A percentile compares a stretch with the other conserved stretches of the same genome.
Conservation (phyloP, 2,888 invertebrate genomes). For the Lasioglossum malachurum region DNA sequence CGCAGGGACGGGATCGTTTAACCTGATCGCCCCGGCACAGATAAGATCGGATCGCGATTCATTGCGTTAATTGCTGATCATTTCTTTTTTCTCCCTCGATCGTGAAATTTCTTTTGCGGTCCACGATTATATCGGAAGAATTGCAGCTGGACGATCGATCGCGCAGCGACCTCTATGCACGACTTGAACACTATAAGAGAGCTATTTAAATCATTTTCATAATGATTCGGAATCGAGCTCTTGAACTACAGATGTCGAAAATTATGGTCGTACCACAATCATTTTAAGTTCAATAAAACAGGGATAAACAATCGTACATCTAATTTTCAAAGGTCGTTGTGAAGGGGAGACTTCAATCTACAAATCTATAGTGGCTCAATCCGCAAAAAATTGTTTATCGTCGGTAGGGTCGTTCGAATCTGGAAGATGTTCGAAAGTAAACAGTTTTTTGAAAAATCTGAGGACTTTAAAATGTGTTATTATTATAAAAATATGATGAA, state of each 20-base stretch:
- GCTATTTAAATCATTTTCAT: neutral
- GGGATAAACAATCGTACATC: no score
- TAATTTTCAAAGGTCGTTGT: no score
- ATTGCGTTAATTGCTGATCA: constrained; percentile 43
- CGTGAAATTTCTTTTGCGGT: neutral
- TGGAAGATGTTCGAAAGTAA: no score
- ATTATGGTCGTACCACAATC: neutral
- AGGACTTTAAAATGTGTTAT: neutral
- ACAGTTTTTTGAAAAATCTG: neutral
- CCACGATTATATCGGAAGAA: neutral
- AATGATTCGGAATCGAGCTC: no score
- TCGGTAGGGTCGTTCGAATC: no score
- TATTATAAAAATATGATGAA: neutral
- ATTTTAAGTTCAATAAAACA: neutral
- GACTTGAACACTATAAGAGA: neutral
- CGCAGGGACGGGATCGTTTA: constrained; percentile 45
- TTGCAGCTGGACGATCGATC: neutral
- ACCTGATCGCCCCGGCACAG: constrained; percentile 38
- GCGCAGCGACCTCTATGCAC: neutral
- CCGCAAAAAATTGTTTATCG: no score
- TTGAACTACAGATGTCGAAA: neutral
- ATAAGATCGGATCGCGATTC: constrained; percentile 52
- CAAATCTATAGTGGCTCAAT: neutral
- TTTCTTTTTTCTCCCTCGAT: neutral
- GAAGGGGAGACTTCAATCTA: no score